Base-by-base conservation (phyloP, 2,797 vertebrate genomes). In the Benthosema pterotum region DNA sequence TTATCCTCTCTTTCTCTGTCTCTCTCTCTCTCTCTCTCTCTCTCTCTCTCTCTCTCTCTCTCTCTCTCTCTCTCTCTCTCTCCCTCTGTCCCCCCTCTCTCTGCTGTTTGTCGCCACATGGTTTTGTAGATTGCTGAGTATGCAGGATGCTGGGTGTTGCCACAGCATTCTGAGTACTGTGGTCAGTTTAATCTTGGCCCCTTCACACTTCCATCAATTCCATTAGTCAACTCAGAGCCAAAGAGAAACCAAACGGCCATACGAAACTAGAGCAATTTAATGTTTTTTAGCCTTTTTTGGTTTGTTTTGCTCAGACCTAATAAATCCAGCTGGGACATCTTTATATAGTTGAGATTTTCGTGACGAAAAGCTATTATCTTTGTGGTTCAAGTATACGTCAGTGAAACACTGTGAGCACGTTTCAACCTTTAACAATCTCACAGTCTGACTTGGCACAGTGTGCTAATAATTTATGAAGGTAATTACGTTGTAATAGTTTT, bases 41-140 rank as follows among this genome's bases (percentile, higher is more conserved):
- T 1, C 43, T 45, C 11, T 5, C 43, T 14, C 43, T 14, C 43
- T 14, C 43, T 12, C 43, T 45, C 43, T 45, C 43, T 45, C 43
- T 14, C 45, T 15, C 45, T 46, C 45, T 46, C 45, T 2, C 12
- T 46, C 45, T 46, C 43, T 0, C 32, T 9, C 32, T 38, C 32
- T 38, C 32, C 8, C 32, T 38, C 28, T 32, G 1, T 32, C 28
- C 5, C 25, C 32, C 79, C 43, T 69, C 22, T 18, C 74, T 59
- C 3, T 46, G 42, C 75, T 77, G 71, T 80, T 79, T 80, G 57
- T 71, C 56, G 54, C 75, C 17, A 8, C 32, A 38, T 38, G 22
- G 60, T 57, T 59, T 25, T 47, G 55, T 65, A 72, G 78, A 72
- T 56, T 75, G 83, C 85, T 89, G 87, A 90, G 76, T 77, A 46